Evolutionary conservation across 64 coral and sea anemone species (phyloP), one percentile per base, ranked within the genome.

Genomic region (Actinia tenebrosa): DNA sequence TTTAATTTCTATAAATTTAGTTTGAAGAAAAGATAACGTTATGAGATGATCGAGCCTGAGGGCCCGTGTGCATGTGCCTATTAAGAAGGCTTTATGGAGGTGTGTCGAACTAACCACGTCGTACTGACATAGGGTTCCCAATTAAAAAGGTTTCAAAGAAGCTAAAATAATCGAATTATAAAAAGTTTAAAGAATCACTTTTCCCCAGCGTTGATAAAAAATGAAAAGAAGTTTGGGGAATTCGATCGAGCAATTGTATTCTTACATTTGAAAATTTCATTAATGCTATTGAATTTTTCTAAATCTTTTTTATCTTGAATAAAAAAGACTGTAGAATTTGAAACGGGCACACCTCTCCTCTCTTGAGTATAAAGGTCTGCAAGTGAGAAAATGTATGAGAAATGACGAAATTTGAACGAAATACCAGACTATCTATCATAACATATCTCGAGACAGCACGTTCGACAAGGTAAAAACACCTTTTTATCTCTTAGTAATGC

Each of bases 1-100:
- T 75, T 42, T 75, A 30, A 75, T 75, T 75, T 26, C 25, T 75
- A 75, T 75, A 75, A 75, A 30, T 42, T 42, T 53, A 23, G 50
- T 45, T 81, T 81, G 22, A 5, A 23, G 18, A 47, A 81, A 50
- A 81, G 79, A 81, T 81, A 81, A 81, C 79, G 50, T 81, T 81
- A 8, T 25, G 44, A 37, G 46, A 81, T 53, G 44, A 37, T 37
- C 30, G 30, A 81, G 79, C 79, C 79, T 13, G 45, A 81, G 79
- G 79, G 79, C 50, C 53, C 7, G 47, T 53, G 79, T 81, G 30
- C 30, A 37, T 37, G 16, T 81, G 18, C n/a, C 79, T 53, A 81
- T 81, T 53, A 81, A 47, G 45, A n/a, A 50, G 17, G 17, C 44
- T 52, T 81, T 53, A 22, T 81, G 13, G 69, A 75, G 69, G 69